phyloP scores from a whole-genome alignment of 2,888 invertebrate genomes.

The Harpalus rufipes region DNA sequence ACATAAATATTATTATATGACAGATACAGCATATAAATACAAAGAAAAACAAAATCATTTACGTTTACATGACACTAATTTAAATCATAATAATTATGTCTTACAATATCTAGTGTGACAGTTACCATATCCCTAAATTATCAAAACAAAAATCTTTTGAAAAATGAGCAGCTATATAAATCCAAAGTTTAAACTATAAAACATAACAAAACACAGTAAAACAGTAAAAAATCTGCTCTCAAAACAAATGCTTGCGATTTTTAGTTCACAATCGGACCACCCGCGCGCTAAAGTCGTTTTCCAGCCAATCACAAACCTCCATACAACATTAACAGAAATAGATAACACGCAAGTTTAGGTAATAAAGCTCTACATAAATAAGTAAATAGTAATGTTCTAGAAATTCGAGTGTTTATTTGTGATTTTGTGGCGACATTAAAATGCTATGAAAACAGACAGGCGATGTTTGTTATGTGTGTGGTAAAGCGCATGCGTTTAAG shows the following conservation, averaged over 20 bases:
- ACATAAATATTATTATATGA: constrained; percentile 41
- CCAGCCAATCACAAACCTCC: constrained; percentile 48
- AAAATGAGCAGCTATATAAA: constrained; percentile 37
- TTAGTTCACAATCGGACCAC: constrained; percentile 63
- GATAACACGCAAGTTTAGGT: constrained; percentile 74
- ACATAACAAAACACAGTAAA: constrained; percentile 33
- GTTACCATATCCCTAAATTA: constrained; percentile 21
- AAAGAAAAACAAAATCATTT: constrained; percentile 45
- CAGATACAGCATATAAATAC: constrained; percentile 30
- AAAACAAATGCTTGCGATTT: constrained; percentile 64
- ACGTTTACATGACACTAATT: constrained; percentile 43
- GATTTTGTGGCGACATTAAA: constrained; percentile 75
- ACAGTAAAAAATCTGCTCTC: constrained; percentile 17
- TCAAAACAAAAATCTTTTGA: constrained; percentile 45
- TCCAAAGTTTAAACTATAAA: constrained; percentile 57
- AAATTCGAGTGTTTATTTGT: constrained; percentile 77
- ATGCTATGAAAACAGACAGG: constrained; percentile 63
- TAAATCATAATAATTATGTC: constrained; percentile 42
- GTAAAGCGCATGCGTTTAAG: constrained; percentile 49
- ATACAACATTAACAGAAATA: constrained; percentile 72
- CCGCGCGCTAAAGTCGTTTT: constrained; percentile 55
- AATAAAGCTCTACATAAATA: constrained; percentile 76
- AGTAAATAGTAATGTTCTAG: constrained; percentile 77
- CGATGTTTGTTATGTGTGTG: constrained; percentile 43
- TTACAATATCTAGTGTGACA: constrained; percentile 17